Evolutionary conservation across 2,888 invertebrate genomes (phyloP).

Genomic region (Drosophila picticornis): DNA sequence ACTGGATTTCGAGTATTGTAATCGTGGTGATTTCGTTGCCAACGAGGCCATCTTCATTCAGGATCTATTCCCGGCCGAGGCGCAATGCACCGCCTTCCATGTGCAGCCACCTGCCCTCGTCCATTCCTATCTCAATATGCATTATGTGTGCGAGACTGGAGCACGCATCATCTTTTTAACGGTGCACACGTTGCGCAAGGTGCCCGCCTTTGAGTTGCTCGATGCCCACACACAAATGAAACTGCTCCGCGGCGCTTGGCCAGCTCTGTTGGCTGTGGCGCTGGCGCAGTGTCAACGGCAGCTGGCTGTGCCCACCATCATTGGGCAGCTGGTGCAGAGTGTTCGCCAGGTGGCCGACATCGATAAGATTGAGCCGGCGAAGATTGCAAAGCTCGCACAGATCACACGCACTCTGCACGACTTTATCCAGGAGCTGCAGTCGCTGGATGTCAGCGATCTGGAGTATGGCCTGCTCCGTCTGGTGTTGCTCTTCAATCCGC

Average conservation of each 20-base stretch:
- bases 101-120: conserved; percentile 92
- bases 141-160: conserved; percentile 98
- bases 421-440: conserved; percentile 91
- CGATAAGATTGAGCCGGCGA: conserved; percentile 91
- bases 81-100: conserved; percentile 89
- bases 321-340: conserved; percentile 91
- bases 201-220: conserved; percentile 92
- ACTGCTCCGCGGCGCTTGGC: conserved; percentile 95
- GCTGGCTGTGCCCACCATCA: conserved; percentile 91
- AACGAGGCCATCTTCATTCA: conserved; percentile 86
- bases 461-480: conserved; percentile 96
- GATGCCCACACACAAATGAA: conserved; percentile 93
- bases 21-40: conserved; percentile 71
- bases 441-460: conserved; percentile 91
- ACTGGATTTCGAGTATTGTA: conserved; percentile 73
- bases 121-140: conserved; percentile 95
- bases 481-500: conserved; percentile 92
- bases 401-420: conserved; percentile 94
- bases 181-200: conserved; percentile 95
- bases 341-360: conserved; percentile 84
- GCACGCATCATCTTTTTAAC: conserved; percentile 95
- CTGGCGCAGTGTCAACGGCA: conserved; percentile 92
- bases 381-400: conserved; percentile 91
- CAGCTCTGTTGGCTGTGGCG: conserved; percentile 95
- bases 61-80: conserved; percentile 88